Base-by-base conservation (phyloP, 2,888 invertebrate species). In the Dolomedes plantarius region DNA sequence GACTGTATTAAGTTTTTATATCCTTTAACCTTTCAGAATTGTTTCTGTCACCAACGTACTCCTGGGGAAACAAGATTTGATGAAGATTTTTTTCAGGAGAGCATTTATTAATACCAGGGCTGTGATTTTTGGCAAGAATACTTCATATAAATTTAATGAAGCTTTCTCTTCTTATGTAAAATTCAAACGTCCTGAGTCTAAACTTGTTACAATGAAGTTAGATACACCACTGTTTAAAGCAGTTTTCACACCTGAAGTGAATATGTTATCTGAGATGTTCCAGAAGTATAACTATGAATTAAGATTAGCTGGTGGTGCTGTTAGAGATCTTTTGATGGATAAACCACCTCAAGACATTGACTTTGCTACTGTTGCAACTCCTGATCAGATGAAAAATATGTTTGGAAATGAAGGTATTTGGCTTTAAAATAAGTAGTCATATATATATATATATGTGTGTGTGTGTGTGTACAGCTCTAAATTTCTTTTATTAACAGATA, bases 341-440 rank as follows among this genome's bases (percentile, higher is more conserved):
- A 94, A 93, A 73, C 92, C 92, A 89, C 98, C 98, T 0, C 95
- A 95, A 90, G 99, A 99, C 92, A 92, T 99, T 72, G 99, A 99
- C 92, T 98, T 99, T 93, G 99, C 99, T 0, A 98, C 99, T 6
- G 96, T 95, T 19, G 99, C 99, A 9, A 99, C 98, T 0, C 99
- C 99, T 0, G 93, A 94, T 19, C 94, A 99, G 92, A 98, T 99
- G 98, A 98, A 97, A 91, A 94, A 94, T 46, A 96, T 99, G 95
- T 98, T 99, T 90, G 94, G 92, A 6, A 92, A 87, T 27, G 92
- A 92, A 85, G 72, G 89, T 88, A 76, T 46, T 16, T 11, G 28
- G 11, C 31, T 36, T 7, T 9, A 9, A 36, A 36, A 36, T 36
- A 36, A 36, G 9, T 36, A 7, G n/a, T n/a, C n/a, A n/a, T n/a